Evolutionary conservation across 2,113 vertebrate species (phyloP).

Genomic region (Pholis gunnellus): DNA sequence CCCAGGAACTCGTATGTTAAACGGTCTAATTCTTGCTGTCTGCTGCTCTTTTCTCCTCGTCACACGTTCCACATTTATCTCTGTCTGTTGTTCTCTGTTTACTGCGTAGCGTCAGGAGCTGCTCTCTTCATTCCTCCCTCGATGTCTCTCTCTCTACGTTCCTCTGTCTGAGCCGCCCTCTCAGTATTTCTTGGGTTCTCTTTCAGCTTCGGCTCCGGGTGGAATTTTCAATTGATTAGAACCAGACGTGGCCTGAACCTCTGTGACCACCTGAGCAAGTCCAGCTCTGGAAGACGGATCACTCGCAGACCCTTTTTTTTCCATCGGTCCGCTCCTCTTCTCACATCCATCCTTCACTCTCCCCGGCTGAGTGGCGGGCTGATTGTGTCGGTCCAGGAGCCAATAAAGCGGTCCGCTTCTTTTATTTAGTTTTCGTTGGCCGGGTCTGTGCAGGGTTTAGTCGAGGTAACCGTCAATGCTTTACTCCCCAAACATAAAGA

Average conservation of each 20-base stretch:
- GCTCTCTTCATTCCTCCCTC: constrained; percentile 8
- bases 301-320: constrained; percentile 38
- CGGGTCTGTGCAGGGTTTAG: background rate
- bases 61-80: constrained; percentile 36
- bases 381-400: constrained; percentile 39
- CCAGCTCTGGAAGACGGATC: constrained; percentile 67
- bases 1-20: constrained; percentile 39
- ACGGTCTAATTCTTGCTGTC: constrained; percentile 34
- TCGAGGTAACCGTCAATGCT: background rate
- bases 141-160: constrained; percentile 42
- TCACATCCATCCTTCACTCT: constrained; percentile 37
- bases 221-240: constrained; percentile 82
- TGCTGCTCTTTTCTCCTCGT: constrained; percentile 30
- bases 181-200: background rate
- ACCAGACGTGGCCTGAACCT: constrained; percentile 58
- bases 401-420: background rate
- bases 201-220: constrained; percentile 64
- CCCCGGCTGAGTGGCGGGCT: constrained; percentile 33
- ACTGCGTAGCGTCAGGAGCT: background rate
- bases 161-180: constrained; percentile 47
- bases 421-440: background rate
- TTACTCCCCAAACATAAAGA: background rate
- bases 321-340: constrained; percentile 45
- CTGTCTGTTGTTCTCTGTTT: constrained; percentile 32
- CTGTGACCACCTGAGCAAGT: constrained; percentile 48